Conservation (phyloP, 2,888 invertebrate genomes). For the Doris montereyensis region DNA sequence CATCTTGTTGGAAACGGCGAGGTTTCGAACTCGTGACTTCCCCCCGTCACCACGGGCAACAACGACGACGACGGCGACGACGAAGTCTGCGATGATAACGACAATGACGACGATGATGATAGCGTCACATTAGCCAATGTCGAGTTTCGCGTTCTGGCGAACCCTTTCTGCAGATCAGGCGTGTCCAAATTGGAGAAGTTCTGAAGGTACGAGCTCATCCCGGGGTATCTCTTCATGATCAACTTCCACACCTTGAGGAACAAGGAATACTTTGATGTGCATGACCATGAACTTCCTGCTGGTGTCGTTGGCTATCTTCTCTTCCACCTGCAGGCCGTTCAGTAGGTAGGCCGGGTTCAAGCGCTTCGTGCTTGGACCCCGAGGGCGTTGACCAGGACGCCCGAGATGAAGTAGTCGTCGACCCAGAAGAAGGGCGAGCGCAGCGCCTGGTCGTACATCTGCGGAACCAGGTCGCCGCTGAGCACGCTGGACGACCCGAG, state of each 20-base stretch:
- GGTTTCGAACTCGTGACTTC: no score
- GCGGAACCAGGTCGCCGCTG: conserved; percentile 78
- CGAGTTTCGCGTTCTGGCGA: no score
- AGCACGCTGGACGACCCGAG: conserved; percentile 75
- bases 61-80: no score
- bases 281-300: conserved; percentile 63
- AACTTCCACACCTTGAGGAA: conserved; percentile 62
- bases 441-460: conserved; percentile 78
- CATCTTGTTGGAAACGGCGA: no score
- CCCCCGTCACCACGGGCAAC: no score
- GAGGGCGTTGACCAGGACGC: conserved; percentile 77
- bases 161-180: no score
- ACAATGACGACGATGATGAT: no score
- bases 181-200: not conserved
- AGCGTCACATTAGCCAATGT: no score
- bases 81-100: no score
- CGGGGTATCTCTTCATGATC: conserved; percentile 41
- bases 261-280: conserved; percentile 64
- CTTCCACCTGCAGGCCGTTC: conserved; percentile 57
- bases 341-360: conserved; percentile 67
- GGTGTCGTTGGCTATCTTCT: conserved; percentile 58
- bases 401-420: conserved; percentile 90
- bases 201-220: conserved; percentile 20
- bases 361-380: no score
- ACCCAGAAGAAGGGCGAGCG: conserved; percentile 88